Base-by-base conservation (phyloP, 2,113 vertebrate genomes). In the Electrona antarctica region DNA sequence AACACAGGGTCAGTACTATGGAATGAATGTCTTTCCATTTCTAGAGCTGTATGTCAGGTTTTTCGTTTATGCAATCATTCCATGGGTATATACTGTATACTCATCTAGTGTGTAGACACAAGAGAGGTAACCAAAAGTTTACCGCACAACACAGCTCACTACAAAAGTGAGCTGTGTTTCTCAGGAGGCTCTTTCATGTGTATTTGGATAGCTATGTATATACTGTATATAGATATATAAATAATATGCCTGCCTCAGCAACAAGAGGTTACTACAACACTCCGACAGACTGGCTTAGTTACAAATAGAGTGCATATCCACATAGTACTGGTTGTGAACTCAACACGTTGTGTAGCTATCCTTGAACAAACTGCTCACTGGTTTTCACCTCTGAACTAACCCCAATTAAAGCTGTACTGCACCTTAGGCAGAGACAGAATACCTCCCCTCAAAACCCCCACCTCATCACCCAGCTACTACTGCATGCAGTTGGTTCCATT, bases 21-120 rank as follows among this genome's bases (percentile, higher is more conserved):
- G n/a, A 71, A 71, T 59, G 76, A 71, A 82, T 80, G 72, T 81
- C 74, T 61, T 54, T 61, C 3, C 67, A 61, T 78, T 78, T 79
- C 6, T 66, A 55, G 5, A 63, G 45, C 66, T 68, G 29, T 71
- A 8, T 65, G 58, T 59, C 63, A 64, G 15, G 45, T 47, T 6
- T 21, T 21, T 21, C 21, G 21, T 21, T 21, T 1, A 21, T 21
- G 21, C 21, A 21, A 21, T 21, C 21, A 21, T 21, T 21, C 21
- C 21, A 21, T 21, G 21, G 21, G 21, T 21, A 21, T 21, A 21
- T 21, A 21, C 21, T 21, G 21, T 21, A 21, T 21, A 21, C n/a
- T n/a, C n/a, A n/a, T n/a, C n/a, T n/a, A n/a, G n/a, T n/a, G n/a
- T n/a, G n/a, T n/a, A n/a, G n/a, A n/a, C n/a, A 56, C 57, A 60